These are phyloP conservation scores for Pammene aurita DNA, from an alignment of 2,888 invertebrate genomes.

Conservation along the genomic window DNA sequence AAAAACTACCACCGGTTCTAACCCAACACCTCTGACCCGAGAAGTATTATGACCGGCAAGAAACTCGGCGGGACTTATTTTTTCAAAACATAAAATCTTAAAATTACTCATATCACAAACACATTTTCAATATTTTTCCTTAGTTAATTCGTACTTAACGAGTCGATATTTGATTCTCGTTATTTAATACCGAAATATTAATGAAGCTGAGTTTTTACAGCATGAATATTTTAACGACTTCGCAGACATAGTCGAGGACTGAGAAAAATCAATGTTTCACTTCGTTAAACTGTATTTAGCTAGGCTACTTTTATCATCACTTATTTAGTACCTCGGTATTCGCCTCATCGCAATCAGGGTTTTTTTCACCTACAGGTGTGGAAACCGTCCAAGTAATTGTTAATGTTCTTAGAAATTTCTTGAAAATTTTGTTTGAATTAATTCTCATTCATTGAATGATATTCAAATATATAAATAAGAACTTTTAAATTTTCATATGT, in stretches of 20 bases:
- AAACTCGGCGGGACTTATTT: too few species aligned
- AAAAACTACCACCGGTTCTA: too few species aligned
- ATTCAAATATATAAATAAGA: too few species aligned
- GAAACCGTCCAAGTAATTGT: too few species aligned
- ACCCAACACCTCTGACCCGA: too few species aligned
- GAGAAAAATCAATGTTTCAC: constrained; percentile 18
- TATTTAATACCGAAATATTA: constrained; percentile 13
- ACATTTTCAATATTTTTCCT: not conserved
- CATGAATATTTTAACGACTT: constrained; percentile 22
- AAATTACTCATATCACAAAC: not conserved
- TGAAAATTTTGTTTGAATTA: too few species aligned
- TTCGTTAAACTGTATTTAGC: constrained; percentile 12
- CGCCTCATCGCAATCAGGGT: too few species aligned
- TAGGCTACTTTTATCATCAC: not conserved
- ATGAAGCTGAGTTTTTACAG: constrained; percentile 12
- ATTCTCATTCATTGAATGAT: too few species aligned
- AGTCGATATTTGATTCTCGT: constrained; percentile 16
- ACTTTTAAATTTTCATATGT: too few species aligned
- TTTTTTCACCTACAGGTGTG: too few species aligned
- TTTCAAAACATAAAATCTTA: not conserved
- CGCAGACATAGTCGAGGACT: constrained; percentile 5
- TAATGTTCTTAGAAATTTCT: too few species aligned
- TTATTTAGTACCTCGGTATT: not conserved
- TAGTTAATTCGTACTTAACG: constrained; percentile 7
- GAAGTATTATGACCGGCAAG: too few species aligned